Base-by-base conservation (phyloP, 1,140 invertebrate genomes). In the Megalopta genalis region DNA sequence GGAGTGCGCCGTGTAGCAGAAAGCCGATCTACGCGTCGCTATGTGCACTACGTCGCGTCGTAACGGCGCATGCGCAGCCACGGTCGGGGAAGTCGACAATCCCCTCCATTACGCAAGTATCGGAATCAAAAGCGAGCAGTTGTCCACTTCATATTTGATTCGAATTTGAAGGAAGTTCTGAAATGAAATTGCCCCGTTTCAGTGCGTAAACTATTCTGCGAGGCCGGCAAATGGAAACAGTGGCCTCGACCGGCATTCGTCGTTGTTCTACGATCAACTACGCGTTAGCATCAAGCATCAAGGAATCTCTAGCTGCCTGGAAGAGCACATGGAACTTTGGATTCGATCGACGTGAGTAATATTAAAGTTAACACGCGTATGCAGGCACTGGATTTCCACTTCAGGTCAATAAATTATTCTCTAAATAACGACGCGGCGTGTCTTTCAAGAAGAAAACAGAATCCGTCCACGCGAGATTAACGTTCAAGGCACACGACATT, bases 301-400 rank as follows among this genome's bases (percentile, higher is more conserved):
- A 63, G 60, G 57, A 75, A 62, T 63, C 46, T 66, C 2, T 84
- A 88, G 87, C 87, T 88, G 86, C 87, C 87, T 87, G 70, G 87
- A 88, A 88, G 87, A 87, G 86, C 86, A 67, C 62, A 59, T 46
- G 39, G 77, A 66, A 60, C 42, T 65, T 78, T 27, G 52, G 52
- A 60, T 39, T 39, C 27, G 42, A 77, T 77, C n/a, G 42, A 37
- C 27, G 21, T 37, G 21, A 66, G 62, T 86, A 82, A 80, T 80
- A 23, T 77, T 86, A 86, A 85, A 57, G 42, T 85, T 79, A 77
- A 27, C 65, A 80, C 52, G 23, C 21, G 52, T 72, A 68, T 25
- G 37, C 70, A 76, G 83, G 80, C 83, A 82, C 75, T 82, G 77
- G 49, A 62, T 52, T 74, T 86, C n/a, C 66, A 67, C 49, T 79